phyloP scores from a whole-genome alignment of 2,113 vertebrate species.

The Pteronura brasiliensis region DNA sequence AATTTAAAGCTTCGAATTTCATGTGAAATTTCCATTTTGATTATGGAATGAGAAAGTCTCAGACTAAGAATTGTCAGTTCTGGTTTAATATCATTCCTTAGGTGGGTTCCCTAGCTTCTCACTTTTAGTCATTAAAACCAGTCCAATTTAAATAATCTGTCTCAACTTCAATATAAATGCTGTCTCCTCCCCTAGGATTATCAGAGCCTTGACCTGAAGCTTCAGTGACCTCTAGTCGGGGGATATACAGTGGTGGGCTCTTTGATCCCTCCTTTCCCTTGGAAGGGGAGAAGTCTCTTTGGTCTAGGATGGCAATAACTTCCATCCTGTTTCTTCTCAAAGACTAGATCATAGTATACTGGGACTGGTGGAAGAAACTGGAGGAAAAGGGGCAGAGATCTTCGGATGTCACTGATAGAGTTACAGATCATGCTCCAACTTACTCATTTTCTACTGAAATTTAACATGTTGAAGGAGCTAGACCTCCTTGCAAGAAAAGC shows the following conservation, averaged over 20 bases:
- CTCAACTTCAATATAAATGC: background rate
- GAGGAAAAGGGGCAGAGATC: fast-evolving
- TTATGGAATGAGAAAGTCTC: background rate
- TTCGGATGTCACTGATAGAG: background rate
- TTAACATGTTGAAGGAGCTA: background rate
- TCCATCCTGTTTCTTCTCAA: fast-evolving
- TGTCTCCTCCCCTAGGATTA: fast-evolving
- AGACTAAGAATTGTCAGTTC: background rate
- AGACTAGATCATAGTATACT: background rate
- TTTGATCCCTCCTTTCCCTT: background rate
- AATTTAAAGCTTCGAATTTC: background rate
- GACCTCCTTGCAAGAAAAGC: background rate
- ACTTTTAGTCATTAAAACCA: background rate
- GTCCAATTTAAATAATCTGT: background rate
- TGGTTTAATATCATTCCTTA: background rate
- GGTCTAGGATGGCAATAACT: background rate
- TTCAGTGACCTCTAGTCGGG: background rate
- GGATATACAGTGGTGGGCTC: fast-evolving
- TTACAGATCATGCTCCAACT: background rate
- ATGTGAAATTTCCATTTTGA: constrained; percentile 17
- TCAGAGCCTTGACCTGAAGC: background rate
- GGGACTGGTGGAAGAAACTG: fast-evolving
- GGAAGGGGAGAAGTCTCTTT: fast-evolving
- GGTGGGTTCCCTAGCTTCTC: background rate
- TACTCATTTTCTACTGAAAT: background rate